Evolutionary conservation across 2,888 invertebrate species (phyloP).

Genomic region (Lasioglossum marginatum): DNA sequence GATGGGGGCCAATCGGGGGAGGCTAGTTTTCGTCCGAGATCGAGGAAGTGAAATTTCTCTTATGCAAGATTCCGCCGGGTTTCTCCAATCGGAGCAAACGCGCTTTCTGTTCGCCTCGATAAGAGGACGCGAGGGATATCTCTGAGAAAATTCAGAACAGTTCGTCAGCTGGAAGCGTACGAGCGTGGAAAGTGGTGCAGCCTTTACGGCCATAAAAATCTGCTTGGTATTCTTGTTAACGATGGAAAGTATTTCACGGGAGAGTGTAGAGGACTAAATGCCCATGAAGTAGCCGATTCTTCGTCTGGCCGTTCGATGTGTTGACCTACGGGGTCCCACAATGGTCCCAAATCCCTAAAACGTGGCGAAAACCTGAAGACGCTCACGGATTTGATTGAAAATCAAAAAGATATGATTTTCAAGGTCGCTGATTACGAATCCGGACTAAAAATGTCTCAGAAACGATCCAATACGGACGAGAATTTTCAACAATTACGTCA

Average conservation of each 20-base stretch:
- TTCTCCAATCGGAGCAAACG: slow-evolving; percentile 10
- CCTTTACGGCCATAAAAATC: neutral
- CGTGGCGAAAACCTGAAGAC: neutral
- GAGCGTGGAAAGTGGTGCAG: neutral
- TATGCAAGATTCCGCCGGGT: slow-evolving; percentile 7
- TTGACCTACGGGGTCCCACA: neutral
- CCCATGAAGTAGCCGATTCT: neutral
- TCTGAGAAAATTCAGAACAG: neutral
- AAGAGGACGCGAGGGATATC: neutral
- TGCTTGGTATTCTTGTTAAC: neutral
- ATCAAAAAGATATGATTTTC: neutral
- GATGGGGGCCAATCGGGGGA: neutral
- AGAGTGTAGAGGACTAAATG: neutral
- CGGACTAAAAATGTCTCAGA: no score
- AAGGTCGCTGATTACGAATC: no score
- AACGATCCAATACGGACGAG: no score
- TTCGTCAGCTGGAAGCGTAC: neutral
- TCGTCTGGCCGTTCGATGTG: neutral
- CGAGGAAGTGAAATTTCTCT: slow-evolving; percentile 33
- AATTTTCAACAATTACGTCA: neutral
- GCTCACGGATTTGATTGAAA: neutral
- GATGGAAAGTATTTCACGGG: neutral
- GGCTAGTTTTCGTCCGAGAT: neutral
- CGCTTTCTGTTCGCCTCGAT: neutral
- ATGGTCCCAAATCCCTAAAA: neutral